phyloP scores from a whole-genome alignment of 2,888 invertebrate genomes.

The Cephalotes varians region DNA sequence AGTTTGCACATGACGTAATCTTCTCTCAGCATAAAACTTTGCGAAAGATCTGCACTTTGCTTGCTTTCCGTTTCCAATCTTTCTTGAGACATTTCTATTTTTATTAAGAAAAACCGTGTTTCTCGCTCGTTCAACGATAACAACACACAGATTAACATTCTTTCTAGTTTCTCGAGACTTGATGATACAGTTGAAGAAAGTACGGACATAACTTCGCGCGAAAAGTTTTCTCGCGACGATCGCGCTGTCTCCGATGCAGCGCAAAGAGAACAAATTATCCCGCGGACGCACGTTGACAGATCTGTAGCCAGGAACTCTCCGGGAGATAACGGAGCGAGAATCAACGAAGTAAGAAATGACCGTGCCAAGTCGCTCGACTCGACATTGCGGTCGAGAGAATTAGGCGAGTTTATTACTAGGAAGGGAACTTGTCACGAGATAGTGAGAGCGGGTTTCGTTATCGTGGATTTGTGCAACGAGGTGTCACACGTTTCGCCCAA shows the following conservation, averaged over 20 bases:
- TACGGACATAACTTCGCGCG: conserved; percentile 23
- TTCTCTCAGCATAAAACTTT: conserved; percentile 11
- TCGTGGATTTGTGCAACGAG: conserved; percentile 79
- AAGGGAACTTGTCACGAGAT: conserved; percentile 76
- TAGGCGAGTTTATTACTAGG: conserved; percentile 79
- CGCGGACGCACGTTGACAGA: conserved; percentile 64
- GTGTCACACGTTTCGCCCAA: conserved; percentile 64
- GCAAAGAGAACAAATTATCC: conserved; percentile 53
- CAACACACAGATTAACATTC: conserved; percentile 46
- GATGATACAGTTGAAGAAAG: conserved; percentile 42
- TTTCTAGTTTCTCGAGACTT: conserved; percentile 33
- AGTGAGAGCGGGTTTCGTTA: conserved; percentile 76
- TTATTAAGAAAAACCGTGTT: conserved; percentile 13
- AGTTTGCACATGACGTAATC: conserved; percentile 19
- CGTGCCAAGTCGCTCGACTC: conserved; percentile 73
- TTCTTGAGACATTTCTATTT: conserved; percentile 23
- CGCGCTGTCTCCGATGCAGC: conserved; percentile 21
- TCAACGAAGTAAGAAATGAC: conserved; percentile 80
- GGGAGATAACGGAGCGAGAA: conserved; percentile 73
- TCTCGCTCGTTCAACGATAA: conserved; percentile 13
- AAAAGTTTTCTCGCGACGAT: conserved; percentile 42
- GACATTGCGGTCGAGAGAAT: conserved; percentile 72
- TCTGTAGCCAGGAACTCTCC: conserved; percentile 65
- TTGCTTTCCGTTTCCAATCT: conserved; percentile 5
- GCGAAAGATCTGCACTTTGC: not conserved